Evolutionary conservation across 2,888 invertebrate genomes (phyloP), one percentile per base, ranked within the genome.

Genomic region (Chrysolina americana): DNA sequence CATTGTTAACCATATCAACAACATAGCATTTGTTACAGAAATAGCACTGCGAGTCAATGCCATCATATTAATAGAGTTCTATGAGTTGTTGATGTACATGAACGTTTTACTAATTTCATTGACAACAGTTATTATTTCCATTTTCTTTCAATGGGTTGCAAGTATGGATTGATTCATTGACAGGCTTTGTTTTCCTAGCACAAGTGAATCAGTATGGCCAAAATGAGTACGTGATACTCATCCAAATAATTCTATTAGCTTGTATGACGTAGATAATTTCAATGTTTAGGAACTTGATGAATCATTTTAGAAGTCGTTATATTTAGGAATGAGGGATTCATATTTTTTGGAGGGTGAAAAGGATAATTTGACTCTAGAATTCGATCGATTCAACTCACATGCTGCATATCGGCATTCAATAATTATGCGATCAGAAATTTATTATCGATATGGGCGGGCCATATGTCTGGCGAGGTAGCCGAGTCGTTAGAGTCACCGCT

Each of bases 251-350:
- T 53, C 53, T 17, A 21, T 21, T 19, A 53, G 9, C 53, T 53
- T 53, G 53, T 53, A 53, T 53, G 53, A 53, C 53, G 19, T 53
- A 11, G 17, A n/a, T n/a, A n/a, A n/a, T 50, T 19, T 21, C 21
- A 19, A 1, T 21, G 11, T 21, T 4, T 10, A 19, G 10, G 19
- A 19, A 21, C 53, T 5, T 53, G 13, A 53, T 10, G 53, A 53
- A 13, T 53, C 19, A 53, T 28, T 28, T 28, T 28, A 5, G 5
- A 28, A 8, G 8, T 36, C 0, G 4, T 3, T 36, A 36, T 36
- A 4, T 36, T 36, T 36, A 8, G 36, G 36, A 36, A 36, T 36
- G 36, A 36, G 8, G 36, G 6, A 36, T 36, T 36, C 8, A 36
- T 36, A 36, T 36, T 36, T 36, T 8, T 36, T 36, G 8, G 3